phyloP scores from a whole-genome alignment of 2,888 invertebrate species.

The Empis stercorea region DNA sequence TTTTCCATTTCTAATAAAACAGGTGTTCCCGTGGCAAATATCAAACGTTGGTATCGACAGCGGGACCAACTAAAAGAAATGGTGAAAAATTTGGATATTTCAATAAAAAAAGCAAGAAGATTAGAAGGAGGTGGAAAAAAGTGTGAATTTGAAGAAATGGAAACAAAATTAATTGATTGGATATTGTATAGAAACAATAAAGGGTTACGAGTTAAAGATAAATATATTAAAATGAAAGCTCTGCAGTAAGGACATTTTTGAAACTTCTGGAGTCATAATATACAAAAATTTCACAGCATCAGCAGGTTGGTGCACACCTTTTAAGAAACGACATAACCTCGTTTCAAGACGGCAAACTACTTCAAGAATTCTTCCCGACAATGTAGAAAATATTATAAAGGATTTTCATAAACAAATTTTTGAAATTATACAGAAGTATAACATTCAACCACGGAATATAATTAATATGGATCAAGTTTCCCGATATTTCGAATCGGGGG shows the following conservation, averaged over 20 bases:
- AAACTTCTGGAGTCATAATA: neutral
- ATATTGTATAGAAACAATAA: neutral
- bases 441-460: neutral
- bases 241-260: neutral
- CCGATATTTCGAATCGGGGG: neutral
- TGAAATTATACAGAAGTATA: too few relatives aligned
- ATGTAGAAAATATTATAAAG: too few relatives aligned
- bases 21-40: too few relatives aligned
- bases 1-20: too few relatives aligned
- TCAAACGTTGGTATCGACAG: too few relatives aligned
- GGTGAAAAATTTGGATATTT: too few relatives aligned
- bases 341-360: neutral
- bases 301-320: neutral
- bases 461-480: neutral
- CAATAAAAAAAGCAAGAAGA: too few relatives aligned
- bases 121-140: too few relatives aligned
- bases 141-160: neutral
- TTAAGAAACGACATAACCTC: neutral
- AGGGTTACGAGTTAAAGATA: slow-evolving; percentile 1
- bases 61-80: too few relatives aligned
- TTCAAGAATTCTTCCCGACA: too few relatives aligned
- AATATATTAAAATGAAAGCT: neutral
- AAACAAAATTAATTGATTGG: neutral
- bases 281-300: neutral
- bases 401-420: too few relatives aligned